Evolutionary conservation across 2,888 invertebrate genomes (phyloP), one percentile per base, ranked within the genome.

Genomic region (Drosophila buzzatii): DNA sequence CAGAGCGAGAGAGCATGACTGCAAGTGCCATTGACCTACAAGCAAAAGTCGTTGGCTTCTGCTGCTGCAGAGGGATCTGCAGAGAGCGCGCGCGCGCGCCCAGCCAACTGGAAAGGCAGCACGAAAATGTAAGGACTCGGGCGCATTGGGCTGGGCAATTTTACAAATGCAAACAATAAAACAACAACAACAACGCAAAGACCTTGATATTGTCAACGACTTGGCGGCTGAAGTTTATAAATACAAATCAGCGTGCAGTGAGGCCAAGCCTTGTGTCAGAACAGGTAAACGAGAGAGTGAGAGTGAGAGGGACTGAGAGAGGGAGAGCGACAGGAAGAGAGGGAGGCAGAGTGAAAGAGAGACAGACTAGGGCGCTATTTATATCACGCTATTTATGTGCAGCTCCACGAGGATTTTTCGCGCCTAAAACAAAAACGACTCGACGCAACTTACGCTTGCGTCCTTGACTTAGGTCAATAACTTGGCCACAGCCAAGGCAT

Each of bases 401-500:
- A 49, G 67, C 75, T 75, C 75, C 60, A 49, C 51, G 31, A 73
- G 41, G 18, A 73, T 44, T 66, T 73, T 74, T 74, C 76, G 78
- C 73, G 76, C 73, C 79, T 63, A 57, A 66, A 27, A 27, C 5
- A 77, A 55, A n/a, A 6, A 33, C 20, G 49, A 37, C 23, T 55
- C 42, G 45, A 20, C 33, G 20, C 41, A 47, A 49, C 39, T 39
- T 66, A 58, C 44, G 70, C 44, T 33, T 62, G 53, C 56, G 91
- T 91, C 92, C 92, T 92, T 92, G 92, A 90, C 91, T 91, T 90
- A 82, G 92, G 92, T 92, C 92, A 92, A 88, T 91, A 92, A 87
- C 92, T 85, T 82, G 41, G 18, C 57, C 33, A 5, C 6, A 31
- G 55, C 59, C 56, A 39, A 39, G 3, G 5, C 31, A 60, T 47